Percentiles rank a stretch among this genome's conserved stretches.
Conservation (phyloP, 1,140 invertebrate genomes). For the Drosophila baimaii region DNA sequence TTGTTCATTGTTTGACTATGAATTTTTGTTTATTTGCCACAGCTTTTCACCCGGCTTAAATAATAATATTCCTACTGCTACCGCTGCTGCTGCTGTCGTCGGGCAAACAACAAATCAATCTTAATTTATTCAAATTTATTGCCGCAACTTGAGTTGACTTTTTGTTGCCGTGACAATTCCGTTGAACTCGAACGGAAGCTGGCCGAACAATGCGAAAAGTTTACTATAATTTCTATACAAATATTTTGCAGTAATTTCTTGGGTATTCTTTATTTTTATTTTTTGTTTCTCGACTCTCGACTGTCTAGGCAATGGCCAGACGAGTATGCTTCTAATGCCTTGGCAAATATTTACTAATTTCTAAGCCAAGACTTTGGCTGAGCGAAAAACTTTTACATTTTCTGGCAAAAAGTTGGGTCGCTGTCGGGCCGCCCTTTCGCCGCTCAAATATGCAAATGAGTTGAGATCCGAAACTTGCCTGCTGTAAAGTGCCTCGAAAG, state of each 20-base stretch:
- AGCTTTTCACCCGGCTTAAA: slow-evolving; percentile 42
- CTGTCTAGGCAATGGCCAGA: slow-evolving; percentile 39
- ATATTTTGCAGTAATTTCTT: slow-evolving; percentile 39
- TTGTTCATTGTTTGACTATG: slow-evolving; percentile 68
- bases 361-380: slow-evolving; percentile 23
- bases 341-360: slow-evolving; percentile 58
- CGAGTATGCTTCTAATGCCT: slow-evolving; percentile 41
- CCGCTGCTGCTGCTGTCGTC: slow-evolving; percentile 6
- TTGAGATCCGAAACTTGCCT: slow-evolving; percentile 32
- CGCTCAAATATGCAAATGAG: slow-evolving; percentile 78
- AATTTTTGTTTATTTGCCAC: slow-evolving; percentile 65
- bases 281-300: not conserved
- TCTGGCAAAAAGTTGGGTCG: slow-evolving; percentile 46
- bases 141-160: slow-evolving; percentile 37
- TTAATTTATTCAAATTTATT: slow-evolving; percentile 80
- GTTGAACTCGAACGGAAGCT: slow-evolving; percentile 45
- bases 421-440: not conserved
- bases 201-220: slow-evolving; percentile 38
- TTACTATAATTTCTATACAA: slow-evolving; percentile 33
- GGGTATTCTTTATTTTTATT: not conserved
- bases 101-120: slow-evolving; percentile 68
- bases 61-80: slow-evolving; percentile 17
- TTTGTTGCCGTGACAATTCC: slow-evolving; percentile 20
- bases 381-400: slow-evolving; percentile 43
- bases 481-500: slow-evolving; percentile 71